phyloP scores from a whole-genome alignment of 2,113 vertebrate species.

The Ursus arctos region DNA sequence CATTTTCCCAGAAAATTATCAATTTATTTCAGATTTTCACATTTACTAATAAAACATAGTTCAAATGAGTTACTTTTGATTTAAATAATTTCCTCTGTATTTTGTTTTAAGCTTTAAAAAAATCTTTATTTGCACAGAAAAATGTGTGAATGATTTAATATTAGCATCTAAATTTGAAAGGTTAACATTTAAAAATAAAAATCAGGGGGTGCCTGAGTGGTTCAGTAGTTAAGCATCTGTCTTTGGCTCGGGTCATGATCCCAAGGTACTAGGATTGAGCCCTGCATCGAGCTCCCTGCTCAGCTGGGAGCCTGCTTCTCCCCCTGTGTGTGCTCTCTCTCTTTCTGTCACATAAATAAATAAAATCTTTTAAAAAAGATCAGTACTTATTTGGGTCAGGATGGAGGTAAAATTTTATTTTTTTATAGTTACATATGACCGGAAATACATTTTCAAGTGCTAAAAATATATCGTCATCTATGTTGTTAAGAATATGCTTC shows the following conservation, averaged over 20 bases:
- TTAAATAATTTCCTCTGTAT: slow-evolving; percentile 13
- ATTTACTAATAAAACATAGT: neutral
- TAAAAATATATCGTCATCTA: neutral
- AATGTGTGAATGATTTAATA: slow-evolving; percentile 49
- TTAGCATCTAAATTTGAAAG: slow-evolving; percentile 32
- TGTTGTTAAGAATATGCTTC: neutral
- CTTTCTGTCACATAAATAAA: too few relatives aligned
- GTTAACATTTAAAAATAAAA: slow-evolving; percentile 16
- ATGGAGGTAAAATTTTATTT: neutral
- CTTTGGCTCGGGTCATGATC: too few relatives aligned
- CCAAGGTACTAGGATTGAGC: too few relatives aligned
- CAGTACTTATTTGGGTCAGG: slow-evolving; percentile 13
- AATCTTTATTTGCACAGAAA: neutral
- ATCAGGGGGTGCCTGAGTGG: neutral
- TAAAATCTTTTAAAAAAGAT: neutral
- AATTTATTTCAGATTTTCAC: neutral
- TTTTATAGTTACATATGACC: neutral
- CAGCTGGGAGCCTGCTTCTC: too few relatives aligned
- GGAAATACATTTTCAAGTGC: neutral
- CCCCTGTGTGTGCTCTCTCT: too few relatives aligned
- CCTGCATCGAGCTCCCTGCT: too few relatives aligned
- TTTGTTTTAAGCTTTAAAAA: neutral
- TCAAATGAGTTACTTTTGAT: neutral
- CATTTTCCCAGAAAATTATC: neutral
- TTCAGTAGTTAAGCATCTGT: too few relatives aligned